Percentiles rank a stretch among this genome's conserved stretches.
These are phyloP conservation scores for Poecile montanus DNA, from an alignment of 2,797 vertebrate genomes.

Conservation along the genomic window DNA sequence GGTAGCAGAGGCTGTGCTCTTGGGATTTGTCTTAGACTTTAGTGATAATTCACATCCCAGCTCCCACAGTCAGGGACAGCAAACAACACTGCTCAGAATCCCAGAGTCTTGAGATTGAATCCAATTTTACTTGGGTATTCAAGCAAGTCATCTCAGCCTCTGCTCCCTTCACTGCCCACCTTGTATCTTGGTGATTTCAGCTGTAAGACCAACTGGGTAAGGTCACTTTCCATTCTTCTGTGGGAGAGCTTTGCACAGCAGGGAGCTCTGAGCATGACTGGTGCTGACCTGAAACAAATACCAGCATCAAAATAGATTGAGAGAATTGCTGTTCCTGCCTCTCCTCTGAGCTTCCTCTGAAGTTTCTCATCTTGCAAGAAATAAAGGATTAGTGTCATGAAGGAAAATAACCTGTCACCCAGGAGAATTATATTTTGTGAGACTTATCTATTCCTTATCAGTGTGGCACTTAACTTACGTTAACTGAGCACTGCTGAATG, in stretches of 20 bases:
- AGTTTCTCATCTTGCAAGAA: slow-evolving; percentile 7
- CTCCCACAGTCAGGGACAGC: not conserved
- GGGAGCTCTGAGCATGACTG: not conserved
- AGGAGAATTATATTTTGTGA: not conserved
- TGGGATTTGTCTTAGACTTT: not conserved
- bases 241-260: not conserved
- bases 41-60: not conserved
- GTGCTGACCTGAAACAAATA: not conserved
- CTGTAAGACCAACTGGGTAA: not conserved
- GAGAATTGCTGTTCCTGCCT: not conserved
- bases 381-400: not conserved
- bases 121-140: not conserved
- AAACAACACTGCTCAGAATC: not conserved
- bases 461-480: not conserved
- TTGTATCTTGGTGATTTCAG: not conserved
- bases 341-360: not conserved
- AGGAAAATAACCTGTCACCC: slow-evolving; percentile 28
- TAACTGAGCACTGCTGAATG: not conserved
- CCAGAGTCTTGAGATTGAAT: not conserved
- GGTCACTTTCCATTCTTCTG: not conserved
- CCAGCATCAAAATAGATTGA: not conserved
- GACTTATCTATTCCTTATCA: not conserved
- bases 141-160: not conserved
- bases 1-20: not conserved
- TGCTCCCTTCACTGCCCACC: not conserved